Conservation (phyloP, 2,113 vertebrate species). For the Aphyosemion australe region DNA sequence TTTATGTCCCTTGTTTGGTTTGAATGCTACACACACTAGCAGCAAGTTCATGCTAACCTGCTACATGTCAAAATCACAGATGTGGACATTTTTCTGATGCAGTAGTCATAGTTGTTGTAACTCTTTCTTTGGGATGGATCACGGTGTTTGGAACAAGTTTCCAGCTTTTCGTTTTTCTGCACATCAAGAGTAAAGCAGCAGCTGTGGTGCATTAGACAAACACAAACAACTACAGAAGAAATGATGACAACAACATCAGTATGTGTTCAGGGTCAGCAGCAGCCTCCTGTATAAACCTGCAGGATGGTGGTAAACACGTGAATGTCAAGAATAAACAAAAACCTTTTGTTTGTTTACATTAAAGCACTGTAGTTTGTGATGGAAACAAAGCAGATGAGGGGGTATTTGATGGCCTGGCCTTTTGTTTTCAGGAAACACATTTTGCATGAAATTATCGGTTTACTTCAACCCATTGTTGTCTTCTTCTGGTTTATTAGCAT, state of each 20-base stretch:
- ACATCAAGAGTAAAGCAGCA: slow-evolving; percentile 12
- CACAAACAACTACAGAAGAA: slow-evolving; percentile 26
- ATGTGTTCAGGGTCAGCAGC: slow-evolving; percentile 6
- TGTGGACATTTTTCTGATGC: no score
- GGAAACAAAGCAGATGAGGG: slow-evolving; percentile 24
- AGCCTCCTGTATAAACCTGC: slow-evolving; percentile 21
- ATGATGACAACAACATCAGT: neutral
- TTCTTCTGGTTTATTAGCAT: neutral
- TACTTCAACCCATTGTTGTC: neutral
- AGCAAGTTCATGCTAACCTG: no score
- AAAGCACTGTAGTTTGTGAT: slow-evolving; percentile 31
- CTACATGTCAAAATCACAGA: no score
- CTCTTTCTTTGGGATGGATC: slow-evolving; percentile 24
- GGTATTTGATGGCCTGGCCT: slow-evolving; percentile 14
- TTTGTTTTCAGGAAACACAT: neutral
- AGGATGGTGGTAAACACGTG: slow-evolving; percentile 2
- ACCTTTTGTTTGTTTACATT: neutral
- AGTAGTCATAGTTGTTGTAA: no score
- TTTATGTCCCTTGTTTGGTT: neutral
- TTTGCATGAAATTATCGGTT: neutral
- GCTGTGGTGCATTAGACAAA: slow-evolving; percentile 20
- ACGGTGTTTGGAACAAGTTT: slow-evolving; percentile 46
- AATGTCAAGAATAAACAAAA: slow-evolving; percentile 2
- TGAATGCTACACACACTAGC: neutral
- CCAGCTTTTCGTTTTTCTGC: slow-evolving; percentile 9